Percentiles rank a stretch among this genome's conserved stretches.
Conservation (phyloP, 30 jellyfish, hydroid and myxozoan species). For the Turritopsis rubra region DNA sequence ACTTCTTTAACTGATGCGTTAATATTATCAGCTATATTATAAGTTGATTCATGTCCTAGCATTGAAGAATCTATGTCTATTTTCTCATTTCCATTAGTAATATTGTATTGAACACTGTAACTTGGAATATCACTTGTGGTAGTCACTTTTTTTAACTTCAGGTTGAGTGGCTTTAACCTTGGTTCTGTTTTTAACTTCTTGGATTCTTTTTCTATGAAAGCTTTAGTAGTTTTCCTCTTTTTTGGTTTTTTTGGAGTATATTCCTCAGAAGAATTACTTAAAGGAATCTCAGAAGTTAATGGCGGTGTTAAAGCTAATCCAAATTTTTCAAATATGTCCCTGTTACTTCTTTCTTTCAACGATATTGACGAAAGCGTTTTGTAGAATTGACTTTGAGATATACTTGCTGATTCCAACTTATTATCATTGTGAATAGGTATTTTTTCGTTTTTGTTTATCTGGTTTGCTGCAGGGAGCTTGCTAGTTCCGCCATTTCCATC, state of each 20-base stretch:
- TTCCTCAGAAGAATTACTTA: neutral
- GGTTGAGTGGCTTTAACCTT: constrained; percentile 17
- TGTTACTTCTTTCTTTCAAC: constrained; percentile 9
- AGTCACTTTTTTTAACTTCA: constrained; percentile 11
- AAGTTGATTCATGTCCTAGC: neutral
- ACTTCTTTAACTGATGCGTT: neutral
- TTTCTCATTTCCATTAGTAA: neutral
- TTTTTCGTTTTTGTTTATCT: neutral
- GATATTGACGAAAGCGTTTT: constrained; percentile 18
- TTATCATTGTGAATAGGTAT: neutral
- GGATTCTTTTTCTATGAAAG: neutral
- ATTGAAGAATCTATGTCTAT: neutral
- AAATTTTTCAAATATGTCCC: constrained; percentile 25
- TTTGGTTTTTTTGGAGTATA: neutral
- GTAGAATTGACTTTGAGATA: neutral
- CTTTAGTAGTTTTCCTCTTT: neutral
- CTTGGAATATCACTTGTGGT: constrained; percentile 10
- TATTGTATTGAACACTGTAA: constrained; percentile 24
- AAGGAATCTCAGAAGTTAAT: neutral
- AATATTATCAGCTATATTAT: neutral
- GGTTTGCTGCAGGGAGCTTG: constrained; percentile 12
- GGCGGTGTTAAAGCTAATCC: constrained; percentile 26
- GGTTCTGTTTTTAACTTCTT: constrained; percentile 1
- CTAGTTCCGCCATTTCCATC: constrained; percentile 40
- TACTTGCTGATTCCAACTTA: neutral